Conservation (phyloP, 2,888 invertebrate genomes). For the Hypomecis punctinalis region DNA sequence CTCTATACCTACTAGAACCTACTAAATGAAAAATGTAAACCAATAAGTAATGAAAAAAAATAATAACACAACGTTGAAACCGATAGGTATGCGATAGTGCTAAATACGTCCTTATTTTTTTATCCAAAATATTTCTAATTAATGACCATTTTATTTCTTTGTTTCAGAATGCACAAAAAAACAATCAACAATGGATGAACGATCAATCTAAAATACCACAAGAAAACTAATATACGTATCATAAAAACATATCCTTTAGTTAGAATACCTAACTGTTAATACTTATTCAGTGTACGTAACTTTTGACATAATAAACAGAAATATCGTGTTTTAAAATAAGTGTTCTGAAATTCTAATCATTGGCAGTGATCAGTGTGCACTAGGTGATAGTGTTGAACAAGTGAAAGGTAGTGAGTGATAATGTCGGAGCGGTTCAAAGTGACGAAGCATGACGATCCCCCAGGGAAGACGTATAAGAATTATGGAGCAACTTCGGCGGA, state of each 20-base stretch:
- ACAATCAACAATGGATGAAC: conserved; percentile 11
- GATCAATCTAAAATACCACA: background rate
- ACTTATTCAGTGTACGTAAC: background rate
- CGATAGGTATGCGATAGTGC: too few species aligned
- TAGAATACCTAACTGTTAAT: background rate
- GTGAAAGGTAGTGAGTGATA: conserved; percentile 51
- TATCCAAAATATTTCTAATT: background rate
- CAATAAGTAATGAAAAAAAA: too few species aligned
- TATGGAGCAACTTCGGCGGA: conserved; percentile 86
- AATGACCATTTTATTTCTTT: conserved; percentile 1
- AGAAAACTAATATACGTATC: conserved; percentile 21
- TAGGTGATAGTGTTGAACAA: conserved; percentile 8
- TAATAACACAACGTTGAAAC: too few species aligned
- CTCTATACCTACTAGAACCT: too few species aligned
- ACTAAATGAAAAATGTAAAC: too few species aligned
- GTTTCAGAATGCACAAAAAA: conserved; percentile 23
- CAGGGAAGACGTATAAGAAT: conserved; percentile 81
- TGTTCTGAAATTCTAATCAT: background rate
- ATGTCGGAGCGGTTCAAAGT: conserved; percentile 87
- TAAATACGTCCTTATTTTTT: too few species aligned
- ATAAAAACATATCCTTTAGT: conserved; percentile 15
- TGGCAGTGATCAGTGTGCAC: background rate
- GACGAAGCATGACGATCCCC: conserved; percentile 84
- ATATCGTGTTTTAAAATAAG: conserved; percentile 4
- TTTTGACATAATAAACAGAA: too few species aligned